Evolutionary conservation across 2,888 invertebrate species (phyloP).

Genomic region (Amphipyra tragopoginis): DNA sequence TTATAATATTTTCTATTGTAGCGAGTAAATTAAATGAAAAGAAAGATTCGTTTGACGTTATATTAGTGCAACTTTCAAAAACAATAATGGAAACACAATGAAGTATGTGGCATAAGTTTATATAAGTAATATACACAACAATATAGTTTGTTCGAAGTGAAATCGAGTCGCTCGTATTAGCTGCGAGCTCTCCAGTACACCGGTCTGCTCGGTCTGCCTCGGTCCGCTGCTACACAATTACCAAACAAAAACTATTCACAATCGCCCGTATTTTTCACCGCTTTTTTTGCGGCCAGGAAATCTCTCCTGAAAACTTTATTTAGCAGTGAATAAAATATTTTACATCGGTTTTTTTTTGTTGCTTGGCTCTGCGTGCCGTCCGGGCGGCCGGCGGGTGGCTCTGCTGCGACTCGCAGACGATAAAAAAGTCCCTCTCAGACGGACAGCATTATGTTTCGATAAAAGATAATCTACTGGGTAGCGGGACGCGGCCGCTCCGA

Average conservation of each 20-base stretch:
- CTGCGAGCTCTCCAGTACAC: no score
- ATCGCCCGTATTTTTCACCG: slow-evolving; percentile 14
- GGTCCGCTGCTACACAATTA: slow-evolving; percentile 7
- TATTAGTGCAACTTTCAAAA: no score
- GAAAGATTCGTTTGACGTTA: no score
- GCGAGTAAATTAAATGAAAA: no score
- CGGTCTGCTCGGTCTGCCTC: neutral
- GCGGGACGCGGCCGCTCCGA: slow-evolving; percentile 26
- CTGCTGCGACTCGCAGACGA: slow-evolving; percentile 2
- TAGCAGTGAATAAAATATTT: slow-evolving; percentile 37
- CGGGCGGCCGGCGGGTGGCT: no score
- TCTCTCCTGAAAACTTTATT: slow-evolving; percentile 34
- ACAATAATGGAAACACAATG: no score
- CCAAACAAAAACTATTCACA: slow-evolving; percentile 22
- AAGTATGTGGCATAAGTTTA: no score
- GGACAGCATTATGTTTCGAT: slow-evolving; percentile 63
- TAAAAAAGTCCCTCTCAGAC: slow-evolving; percentile 40
- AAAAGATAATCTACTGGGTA: slow-evolving; percentile 63
- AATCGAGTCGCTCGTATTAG: no score
- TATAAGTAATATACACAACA: no score
- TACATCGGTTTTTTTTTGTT: slow-evolving; percentile 19
- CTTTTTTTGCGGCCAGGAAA: slow-evolving; percentile 8
- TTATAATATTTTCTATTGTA: no score
- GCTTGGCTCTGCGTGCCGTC: neutral
- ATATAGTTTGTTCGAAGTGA: no score